These are phyloP conservation scores for Dasyurus viverrinus DNA, from an alignment of 2,113 vertebrate genomes.

Conservation along the genomic window DNA sequence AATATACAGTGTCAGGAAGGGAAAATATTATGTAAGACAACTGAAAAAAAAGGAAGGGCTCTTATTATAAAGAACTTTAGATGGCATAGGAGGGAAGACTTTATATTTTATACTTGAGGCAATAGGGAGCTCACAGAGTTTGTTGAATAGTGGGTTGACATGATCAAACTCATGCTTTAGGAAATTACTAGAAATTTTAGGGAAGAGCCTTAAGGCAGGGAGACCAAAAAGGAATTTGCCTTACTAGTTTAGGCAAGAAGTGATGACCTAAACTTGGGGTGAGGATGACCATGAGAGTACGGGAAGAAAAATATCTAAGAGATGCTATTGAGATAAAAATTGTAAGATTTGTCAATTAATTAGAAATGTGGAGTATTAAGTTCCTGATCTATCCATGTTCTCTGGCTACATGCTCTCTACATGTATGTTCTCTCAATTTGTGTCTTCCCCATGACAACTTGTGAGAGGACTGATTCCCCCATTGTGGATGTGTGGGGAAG, in stretches of 20 bases:
- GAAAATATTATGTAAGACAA: neutral
- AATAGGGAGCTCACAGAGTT: neutral
- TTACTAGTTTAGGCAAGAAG: neutral
- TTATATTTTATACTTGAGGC: neutral
- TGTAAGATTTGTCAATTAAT: neutral
- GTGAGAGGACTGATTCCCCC: neutral
- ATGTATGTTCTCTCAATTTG: neutral
- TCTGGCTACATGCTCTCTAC: neutral
- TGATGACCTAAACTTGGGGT: neutral
- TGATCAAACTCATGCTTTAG: neutral
- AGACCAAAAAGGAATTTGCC: neutral
- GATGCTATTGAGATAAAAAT: neutral
- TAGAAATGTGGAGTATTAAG: neutral
- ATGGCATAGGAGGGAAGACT: neutral
- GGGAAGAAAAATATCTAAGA: neutral
- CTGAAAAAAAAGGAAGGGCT: neutral
- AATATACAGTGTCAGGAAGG: neutral
- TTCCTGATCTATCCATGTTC: neutral
- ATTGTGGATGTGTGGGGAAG: neutral
- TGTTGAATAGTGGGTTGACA: neutral
- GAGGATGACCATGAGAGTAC: neutral
- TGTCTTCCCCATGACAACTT: neutral
- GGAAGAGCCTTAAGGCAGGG: neutral
- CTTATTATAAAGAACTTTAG: neutral
- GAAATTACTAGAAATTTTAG: neutral